These are phyloP conservation scores for Thumatha senex DNA, from an alignment of 2,888 invertebrate genomes.

Conservation along the genomic window DNA sequence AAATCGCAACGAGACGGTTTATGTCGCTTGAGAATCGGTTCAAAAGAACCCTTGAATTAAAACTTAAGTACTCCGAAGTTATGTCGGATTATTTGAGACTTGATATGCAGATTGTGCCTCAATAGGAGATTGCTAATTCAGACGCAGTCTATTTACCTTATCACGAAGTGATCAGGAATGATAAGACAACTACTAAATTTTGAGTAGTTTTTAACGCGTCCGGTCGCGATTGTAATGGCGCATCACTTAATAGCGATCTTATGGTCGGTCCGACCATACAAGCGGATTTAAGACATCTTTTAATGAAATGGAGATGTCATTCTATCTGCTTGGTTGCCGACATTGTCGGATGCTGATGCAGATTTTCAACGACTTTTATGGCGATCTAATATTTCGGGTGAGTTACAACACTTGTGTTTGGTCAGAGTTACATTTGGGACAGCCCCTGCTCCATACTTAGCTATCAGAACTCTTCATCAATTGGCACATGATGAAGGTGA, in stretches of 20 bases:
- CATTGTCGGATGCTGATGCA: neutral
- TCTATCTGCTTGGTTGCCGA: neutral
- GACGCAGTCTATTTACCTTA: slow-evolving; percentile 36
- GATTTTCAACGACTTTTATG: neutral
- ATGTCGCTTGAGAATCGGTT: slow-evolving; percentile 24
- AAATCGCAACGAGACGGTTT: slow-evolving; percentile 21
- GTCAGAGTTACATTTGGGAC: no score
- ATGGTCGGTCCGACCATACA: slow-evolving; percentile 26
- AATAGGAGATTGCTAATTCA: slow-evolving; percentile 15
- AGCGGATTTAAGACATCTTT: slow-evolving; percentile 3
- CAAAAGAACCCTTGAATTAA: slow-evolving; percentile 9
- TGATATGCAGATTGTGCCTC: slow-evolving; percentile 30
- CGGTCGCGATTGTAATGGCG: slow-evolving; percentile 13
- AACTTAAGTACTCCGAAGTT: slow-evolving; percentile 20
- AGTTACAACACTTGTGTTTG: neutral
- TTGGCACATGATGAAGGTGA: no score
- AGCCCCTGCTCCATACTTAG: no score
- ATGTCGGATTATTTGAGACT: slow-evolving; percentile 28
- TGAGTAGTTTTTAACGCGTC: slow-evolving; percentile 28
- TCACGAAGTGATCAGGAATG: slow-evolving; percentile 33
- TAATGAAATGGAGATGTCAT: slow-evolving; percentile 2
- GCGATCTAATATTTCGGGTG: neutral
- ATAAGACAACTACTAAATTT: slow-evolving; percentile 29
- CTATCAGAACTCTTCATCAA: no score
- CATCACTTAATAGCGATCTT: no score